Percentiles rank a stretch among this genome's conserved stretches.
phyloP scores from a whole-genome alignment of 2,797 vertebrate genomes.

The Gallirallus australis region DNA sequence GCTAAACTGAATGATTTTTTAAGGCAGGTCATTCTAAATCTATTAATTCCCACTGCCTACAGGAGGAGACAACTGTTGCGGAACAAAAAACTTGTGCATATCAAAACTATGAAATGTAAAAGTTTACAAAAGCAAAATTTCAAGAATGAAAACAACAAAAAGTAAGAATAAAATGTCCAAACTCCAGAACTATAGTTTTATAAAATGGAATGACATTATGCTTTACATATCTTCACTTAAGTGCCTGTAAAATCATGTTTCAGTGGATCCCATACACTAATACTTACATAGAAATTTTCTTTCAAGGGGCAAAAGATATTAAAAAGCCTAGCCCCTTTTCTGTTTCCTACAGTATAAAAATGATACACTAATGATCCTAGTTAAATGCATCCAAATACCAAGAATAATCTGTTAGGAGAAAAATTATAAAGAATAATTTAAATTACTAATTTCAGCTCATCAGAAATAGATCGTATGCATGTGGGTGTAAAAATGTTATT shows the following conservation, averaged over 20 bases:
- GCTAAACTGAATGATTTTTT: background rate
- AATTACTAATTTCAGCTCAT: constrained; percentile 35
- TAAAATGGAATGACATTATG: background rate
- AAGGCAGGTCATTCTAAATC: background rate
- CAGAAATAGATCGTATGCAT: constrained; percentile 19
- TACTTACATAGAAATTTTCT: background rate
- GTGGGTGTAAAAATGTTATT: constrained; percentile 38
- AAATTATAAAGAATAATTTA: constrained; percentile 16
- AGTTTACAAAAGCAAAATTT: background rate
- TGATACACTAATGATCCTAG: background rate
- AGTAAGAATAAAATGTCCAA: background rate
- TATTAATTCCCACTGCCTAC: background rate
- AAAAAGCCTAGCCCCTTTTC: background rate
- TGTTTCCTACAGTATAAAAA: background rate
- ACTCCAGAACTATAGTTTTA: background rate
- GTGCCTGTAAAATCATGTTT: background rate
- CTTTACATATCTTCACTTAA: background rate
- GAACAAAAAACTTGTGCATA: background rate
- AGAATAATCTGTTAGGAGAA: background rate
- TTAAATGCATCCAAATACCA: background rate
- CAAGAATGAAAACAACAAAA: background rate
- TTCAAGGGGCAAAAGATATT: background rate
- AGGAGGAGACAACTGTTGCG: background rate
- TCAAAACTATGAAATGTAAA: background rate
- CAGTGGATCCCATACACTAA: background rate